Percentiles rank a stretch among this genome's conserved stretches.
phyloP scores from a whole-genome alignment of 2,797 vertebrate genomes.

The Microctenopoma lineatum region DNA sequence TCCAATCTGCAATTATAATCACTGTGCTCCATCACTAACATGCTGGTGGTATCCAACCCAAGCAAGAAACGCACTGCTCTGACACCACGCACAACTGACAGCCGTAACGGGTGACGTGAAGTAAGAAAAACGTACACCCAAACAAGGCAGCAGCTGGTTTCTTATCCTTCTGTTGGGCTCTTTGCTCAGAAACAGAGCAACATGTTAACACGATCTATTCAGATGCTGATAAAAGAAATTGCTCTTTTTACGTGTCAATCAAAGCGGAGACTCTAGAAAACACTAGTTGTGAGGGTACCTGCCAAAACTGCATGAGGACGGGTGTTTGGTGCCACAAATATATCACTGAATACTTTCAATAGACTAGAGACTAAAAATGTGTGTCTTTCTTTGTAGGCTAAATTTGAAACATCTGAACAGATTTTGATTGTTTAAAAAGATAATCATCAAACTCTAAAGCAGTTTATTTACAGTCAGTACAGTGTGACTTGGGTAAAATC shows the following conservation, averaged over 20 bases:
- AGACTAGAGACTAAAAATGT: no score
- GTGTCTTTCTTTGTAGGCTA: no score
- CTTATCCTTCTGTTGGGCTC: slow-evolving; percentile 35
- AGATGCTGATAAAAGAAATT: slow-evolving; percentile 33
- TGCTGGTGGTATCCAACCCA: slow-evolving; percentile 39
- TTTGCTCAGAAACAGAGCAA: slow-evolving; percentile 58
- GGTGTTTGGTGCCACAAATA: no score
- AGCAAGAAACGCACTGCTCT: slow-evolving; percentile 28
- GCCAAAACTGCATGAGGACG: background rate
- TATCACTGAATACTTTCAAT: no score
- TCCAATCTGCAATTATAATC: slow-evolving; percentile 37
- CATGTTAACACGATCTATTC: slow-evolving; percentile 39
- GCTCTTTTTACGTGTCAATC: background rate
- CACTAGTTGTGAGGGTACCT: background rate
- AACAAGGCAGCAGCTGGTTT: slow-evolving; percentile 42
- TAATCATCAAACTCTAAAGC: background rate
- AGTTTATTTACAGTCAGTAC: slow-evolving; percentile 18
- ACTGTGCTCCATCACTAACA: slow-evolving; percentile 46
- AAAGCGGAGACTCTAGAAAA: background rate
- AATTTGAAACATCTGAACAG: background rate
- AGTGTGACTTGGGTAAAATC: slow-evolving; percentile 16
- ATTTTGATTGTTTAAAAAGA: background rate
- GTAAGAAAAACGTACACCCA: slow-evolving; percentile 40
- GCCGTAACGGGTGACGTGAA: slow-evolving; percentile 18
- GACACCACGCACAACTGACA: slow-evolving; percentile 36